phyloP scores from a whole-genome alignment of 2,797 vertebrate genomes.

The Amblyopsis hoosieri region DNA sequence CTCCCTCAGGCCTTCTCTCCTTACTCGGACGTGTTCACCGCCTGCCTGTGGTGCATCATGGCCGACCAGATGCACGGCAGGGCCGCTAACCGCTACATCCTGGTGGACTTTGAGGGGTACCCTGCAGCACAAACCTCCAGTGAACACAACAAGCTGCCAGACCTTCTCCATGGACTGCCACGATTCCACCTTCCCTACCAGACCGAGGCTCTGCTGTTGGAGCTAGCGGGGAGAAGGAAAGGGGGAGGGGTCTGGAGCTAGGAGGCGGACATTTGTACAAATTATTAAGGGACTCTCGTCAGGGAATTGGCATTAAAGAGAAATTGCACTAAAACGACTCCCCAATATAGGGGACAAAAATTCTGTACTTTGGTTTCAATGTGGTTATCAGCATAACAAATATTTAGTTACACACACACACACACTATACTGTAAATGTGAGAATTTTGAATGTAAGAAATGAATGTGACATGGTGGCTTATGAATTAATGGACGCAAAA shows the following conservation, averaged over 20 bases:
- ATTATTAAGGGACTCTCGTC: not conserved
- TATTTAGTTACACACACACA: too few relatives aligned
- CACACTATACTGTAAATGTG: too few relatives aligned
- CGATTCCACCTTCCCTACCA: conserved; percentile 83
- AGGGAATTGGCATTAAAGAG: conserved; percentile 10
- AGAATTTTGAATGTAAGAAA: not conserved
- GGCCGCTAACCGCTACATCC: conserved; percentile 71
- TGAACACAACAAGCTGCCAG: conserved; percentile 60
- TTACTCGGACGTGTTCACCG: conserved; percentile 79
- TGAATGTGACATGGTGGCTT: not conserved
- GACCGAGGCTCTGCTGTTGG: conserved; percentile 69
- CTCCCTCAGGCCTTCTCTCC: not conserved
- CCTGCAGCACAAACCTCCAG: not conserved
- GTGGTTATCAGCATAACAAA: too few relatives aligned
- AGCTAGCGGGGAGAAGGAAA: conserved; percentile 55
- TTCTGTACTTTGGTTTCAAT: too few relatives aligned
- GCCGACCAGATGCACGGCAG: conserved; percentile 63
- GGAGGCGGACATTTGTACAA: not conserved
- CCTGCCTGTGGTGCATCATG: conserved; percentile 79
- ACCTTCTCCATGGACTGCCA: conserved; percentile 70
- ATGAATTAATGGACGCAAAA: too few relatives aligned
- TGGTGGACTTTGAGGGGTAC: conserved; percentile 76
- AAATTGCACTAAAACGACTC: not conserved
- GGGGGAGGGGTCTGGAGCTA: conserved; percentile 13
- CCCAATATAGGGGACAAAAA: not conserved